Evolutionary conservation across 2,797 vertebrate species (phyloP).

Genomic region (Phataginus tetradactyla): DNA sequence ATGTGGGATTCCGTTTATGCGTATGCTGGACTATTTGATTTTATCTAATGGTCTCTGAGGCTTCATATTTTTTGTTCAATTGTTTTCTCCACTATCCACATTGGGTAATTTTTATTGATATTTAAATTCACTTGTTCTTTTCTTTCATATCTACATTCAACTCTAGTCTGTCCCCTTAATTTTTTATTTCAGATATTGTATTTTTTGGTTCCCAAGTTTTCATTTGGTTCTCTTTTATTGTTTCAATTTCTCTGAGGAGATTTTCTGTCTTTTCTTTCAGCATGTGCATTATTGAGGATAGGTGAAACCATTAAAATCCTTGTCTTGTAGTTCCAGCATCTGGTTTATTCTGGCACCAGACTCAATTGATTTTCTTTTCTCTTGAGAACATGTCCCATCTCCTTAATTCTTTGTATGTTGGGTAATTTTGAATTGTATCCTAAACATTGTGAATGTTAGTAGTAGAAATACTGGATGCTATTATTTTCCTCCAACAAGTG

Average conservation of each 20-base stretch:
- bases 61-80: neutral
- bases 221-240: neutral
- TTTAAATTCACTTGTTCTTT: neutral
- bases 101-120: neutral
- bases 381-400: conserved; percentile 25
- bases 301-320: neutral
- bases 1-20: neutral
- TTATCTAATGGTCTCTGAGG: neutral
- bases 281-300: neutral
- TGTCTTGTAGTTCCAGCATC: neutral
- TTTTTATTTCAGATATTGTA: neutral
- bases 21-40: neutral
- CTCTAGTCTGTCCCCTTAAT: neutral
- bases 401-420: neutral
- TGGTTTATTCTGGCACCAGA: neutral
- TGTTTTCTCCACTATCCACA: neutral
- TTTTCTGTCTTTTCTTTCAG: neutral
- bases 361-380: neutral
- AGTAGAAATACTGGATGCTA: neutral
- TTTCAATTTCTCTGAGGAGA: neutral
- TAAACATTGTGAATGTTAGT: conserved; percentile 13
- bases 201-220: neutral
- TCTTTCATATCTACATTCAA: neutral
- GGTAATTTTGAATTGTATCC: conserved; percentile 20
- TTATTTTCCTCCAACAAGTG: neutral